Evolutionary conservation across 2,888 invertebrate species (phyloP).

Genomic region (Tineola bisselliella): DNA sequence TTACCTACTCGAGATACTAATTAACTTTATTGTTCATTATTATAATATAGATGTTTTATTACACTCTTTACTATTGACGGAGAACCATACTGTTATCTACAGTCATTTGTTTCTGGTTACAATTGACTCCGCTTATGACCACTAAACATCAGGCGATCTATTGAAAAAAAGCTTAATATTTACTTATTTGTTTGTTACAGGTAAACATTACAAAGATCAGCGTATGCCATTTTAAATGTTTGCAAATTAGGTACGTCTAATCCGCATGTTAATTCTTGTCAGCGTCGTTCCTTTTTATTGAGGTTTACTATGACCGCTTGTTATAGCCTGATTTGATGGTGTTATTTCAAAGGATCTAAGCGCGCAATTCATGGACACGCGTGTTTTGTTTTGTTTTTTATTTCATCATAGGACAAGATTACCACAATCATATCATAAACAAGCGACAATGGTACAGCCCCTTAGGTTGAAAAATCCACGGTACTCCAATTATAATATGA

Average conservation of each 20-base stretch:
- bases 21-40: not conserved
- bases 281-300: constrained; percentile 25
- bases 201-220: not conserved
- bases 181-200: constrained; percentile 11
- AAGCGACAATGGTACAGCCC: not conserved
- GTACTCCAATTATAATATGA: constrained; percentile 39
- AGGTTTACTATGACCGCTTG: not conserved
- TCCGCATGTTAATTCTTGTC: constrained; percentile 5
- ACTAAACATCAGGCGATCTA: too few species aligned
- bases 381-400: too few species aligned
- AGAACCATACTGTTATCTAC: too few species aligned
- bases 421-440: too few species aligned
- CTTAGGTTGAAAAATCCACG: not conserved
- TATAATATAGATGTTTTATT: too few species aligned
- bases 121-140: too few species aligned
- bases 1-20: not conserved
- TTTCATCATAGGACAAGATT: too few species aligned
- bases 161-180: too few species aligned
- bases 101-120: too few species aligned
- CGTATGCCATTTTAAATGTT: not conserved
- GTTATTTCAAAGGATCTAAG: too few species aligned
- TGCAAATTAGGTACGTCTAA: not conserved
- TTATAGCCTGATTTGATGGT: not conserved
- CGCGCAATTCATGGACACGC: too few species aligned
- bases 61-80: too few species aligned